Percentiles rank a stretch among this genome's conserved stretches.
Conservation (phyloP, 2,888 invertebrate genomes). For the Lochmaea crataegi region DNA sequence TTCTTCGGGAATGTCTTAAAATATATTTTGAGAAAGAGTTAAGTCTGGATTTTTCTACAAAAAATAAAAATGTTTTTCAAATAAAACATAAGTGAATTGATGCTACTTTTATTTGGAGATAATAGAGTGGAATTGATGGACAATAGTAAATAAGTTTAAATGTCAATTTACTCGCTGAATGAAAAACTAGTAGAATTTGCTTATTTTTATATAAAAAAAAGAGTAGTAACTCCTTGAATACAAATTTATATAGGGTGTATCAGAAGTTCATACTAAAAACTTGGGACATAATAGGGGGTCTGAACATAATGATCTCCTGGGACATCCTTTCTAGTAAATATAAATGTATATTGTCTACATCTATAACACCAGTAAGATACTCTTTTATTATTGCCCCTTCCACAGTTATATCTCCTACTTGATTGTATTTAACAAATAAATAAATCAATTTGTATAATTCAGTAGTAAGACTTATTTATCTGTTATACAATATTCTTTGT, state of each 20-base stretch:
- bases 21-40: background rate
- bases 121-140: background rate
- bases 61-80: background rate
- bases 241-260: too few species aligned
- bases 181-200: background rate
- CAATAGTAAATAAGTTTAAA: background rate
- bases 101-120: background rate
- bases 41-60: slow-evolving; percentile 15
- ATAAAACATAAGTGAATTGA: slow-evolving; percentile 3
- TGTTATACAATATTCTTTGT: background rate
- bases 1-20: slow-evolving; percentile 67
- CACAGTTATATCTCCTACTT: background rate
- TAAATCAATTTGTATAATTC: background rate
- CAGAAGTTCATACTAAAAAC: too few species aligned
- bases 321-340: too few species aligned
- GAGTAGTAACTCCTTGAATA: too few species aligned
- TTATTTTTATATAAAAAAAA: background rate
- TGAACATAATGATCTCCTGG: too few species aligned
- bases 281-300: too few species aligned
- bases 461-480: background rate
- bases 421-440: background rate
- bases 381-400: background rate
- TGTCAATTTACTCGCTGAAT: slow-evolving; percentile 5
- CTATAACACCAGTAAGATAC: background rate
- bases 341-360: too few species aligned